These are phyloP conservation scores for Aptenodytes forsteri DNA, from an alignment of 2,113 vertebrate genomes.

Conservation along the genomic window DNA sequence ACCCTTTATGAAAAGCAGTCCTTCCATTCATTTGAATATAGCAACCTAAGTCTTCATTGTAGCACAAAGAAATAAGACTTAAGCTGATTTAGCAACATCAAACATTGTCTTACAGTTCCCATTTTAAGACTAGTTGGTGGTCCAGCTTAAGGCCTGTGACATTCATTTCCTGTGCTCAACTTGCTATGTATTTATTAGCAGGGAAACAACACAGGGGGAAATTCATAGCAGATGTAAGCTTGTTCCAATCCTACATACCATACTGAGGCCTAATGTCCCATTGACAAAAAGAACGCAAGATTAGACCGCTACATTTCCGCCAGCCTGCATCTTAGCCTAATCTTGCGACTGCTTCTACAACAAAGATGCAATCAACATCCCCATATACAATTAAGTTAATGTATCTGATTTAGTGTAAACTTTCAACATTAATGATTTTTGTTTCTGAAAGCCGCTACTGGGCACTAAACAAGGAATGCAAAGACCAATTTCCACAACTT, in stretches of 20 bases:
- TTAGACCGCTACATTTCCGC: rapidly evolving
- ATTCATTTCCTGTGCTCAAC: background rate
- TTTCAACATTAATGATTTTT: background rate
- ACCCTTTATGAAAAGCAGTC: background rate
- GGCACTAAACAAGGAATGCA: background rate
- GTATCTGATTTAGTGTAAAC: background rate
- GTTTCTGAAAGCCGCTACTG: background rate
- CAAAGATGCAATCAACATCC: background rate
- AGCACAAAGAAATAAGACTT: background rate
- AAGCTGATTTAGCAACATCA: background rate
- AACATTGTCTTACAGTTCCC: background rate
- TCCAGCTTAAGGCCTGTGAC: background rate
- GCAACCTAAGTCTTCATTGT: background rate
- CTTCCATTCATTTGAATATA: background rate
- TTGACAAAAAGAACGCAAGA: background rate
- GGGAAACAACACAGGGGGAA: background rate
- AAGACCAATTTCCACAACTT: background rate
- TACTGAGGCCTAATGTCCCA: background rate
- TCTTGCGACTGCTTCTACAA: background rate
- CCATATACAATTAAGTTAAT: background rate
- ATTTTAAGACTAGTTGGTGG: background rate
- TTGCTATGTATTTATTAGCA: background rate
- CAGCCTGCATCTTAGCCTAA: background rate
- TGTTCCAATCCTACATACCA: background rate
- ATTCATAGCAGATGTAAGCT: background rate